Evolutionary conservation across 1,140 invertebrate genomes (phyloP).

Genomic region (Helicoverpa armigera): DNA sequence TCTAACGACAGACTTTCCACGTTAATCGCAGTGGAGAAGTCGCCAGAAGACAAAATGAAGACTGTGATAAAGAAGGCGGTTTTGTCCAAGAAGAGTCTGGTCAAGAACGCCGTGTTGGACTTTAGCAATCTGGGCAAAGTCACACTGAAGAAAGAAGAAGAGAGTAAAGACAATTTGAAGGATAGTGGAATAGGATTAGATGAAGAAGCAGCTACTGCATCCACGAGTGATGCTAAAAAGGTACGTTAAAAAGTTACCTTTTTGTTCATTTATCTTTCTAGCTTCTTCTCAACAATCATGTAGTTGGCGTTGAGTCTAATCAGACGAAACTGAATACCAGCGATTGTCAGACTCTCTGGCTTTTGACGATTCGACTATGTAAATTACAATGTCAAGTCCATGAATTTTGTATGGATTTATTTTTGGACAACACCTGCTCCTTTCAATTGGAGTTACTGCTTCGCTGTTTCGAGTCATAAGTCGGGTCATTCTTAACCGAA

Average conservation of each 20-base stretch:
- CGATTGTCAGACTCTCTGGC: background rate
- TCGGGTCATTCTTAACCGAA: background rate
- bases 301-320: too few species aligned
- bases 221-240: constrained; percentile 75
- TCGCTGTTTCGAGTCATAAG: constrained; percentile 28
- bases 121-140: constrained; percentile 77
- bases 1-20: constrained; percentile 81
- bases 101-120: constrained; percentile 79
- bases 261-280: background rate
- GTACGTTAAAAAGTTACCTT: constrained; percentile 52
- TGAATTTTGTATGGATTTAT: too few species aligned
- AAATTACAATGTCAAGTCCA: too few species aligned
- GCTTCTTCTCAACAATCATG: background rate
- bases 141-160: constrained; percentile 70
- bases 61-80: constrained; percentile 82
- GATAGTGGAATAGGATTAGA: constrained; percentile 80
- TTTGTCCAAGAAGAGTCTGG: constrained; percentile 76
- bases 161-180: constrained; percentile 76
- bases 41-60: constrained; percentile 82
- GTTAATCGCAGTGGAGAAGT: constrained; percentile 79
- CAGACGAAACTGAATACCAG: too few species aligned
- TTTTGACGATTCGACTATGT: too few species aligned
- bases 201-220: constrained; percentile 72
- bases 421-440: too few species aligned
- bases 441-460: too few species aligned